These are phyloP conservation scores for Neodiprion pinetum DNA, from an alignment of 1,140 invertebrate species.

Conservation along the genomic window DNA sequence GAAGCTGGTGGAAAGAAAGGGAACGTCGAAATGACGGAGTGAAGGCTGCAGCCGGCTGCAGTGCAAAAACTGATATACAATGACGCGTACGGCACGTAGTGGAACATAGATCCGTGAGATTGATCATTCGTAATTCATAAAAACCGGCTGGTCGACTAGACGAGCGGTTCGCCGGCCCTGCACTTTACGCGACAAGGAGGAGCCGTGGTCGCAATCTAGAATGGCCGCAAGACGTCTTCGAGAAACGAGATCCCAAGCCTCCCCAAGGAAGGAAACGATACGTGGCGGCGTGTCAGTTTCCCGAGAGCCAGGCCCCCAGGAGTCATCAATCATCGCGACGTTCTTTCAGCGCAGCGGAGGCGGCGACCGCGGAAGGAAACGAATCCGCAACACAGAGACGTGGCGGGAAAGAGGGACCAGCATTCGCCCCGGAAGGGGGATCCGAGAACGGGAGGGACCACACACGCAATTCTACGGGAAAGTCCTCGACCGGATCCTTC, in stretches of 20 bases:
- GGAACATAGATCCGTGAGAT: not conserved
- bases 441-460: constrained; percentile 29
- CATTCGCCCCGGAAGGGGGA: not conserved
- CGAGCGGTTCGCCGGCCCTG: too few species aligned
- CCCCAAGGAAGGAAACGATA: constrained; percentile 2
- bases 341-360: constrained; percentile 29
- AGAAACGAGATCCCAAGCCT: not conserved
- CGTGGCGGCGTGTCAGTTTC: constrained; percentile 3
- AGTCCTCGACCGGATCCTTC: constrained; percentile 19
- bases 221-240: not conserved
- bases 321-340: constrained; percentile 4
- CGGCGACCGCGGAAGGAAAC: constrained; percentile 26
- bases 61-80: not conserved
- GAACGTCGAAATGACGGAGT: not conserved
- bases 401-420: constrained; percentile 11
- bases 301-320: not conserved
- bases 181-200: too few species aligned
- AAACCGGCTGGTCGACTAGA: not conserved
- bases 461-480: constrained; percentile 37
- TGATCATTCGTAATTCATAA: constrained; percentile 1
- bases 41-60: not conserved
- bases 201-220: not conserved
- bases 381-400: constrained; percentile 29
- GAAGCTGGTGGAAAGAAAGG: not conserved
- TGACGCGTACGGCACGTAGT: not conserved